Evolutionary conservation across 2,888 invertebrate species (phyloP), one percentile per base, ranked within the genome.

Genomic region (Cistogaster globosa): DNA sequence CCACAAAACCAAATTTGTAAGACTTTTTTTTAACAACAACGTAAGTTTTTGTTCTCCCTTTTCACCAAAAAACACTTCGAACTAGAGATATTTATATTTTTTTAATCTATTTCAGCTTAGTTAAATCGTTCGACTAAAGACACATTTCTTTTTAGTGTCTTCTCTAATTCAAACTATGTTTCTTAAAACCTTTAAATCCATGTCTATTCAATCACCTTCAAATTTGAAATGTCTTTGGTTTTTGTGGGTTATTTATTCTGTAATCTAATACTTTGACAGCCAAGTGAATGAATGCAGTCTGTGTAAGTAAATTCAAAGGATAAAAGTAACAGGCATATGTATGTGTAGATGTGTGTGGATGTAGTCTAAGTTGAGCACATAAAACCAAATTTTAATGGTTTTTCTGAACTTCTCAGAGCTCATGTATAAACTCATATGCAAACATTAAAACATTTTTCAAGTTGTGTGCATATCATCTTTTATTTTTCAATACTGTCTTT

Each of bases 231-330:
- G 8, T 69, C 48, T 69, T 51, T 42, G 48, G 68, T 68, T 62
- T 63, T 68, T 58, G 62, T 84, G 75, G 68, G 77, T 88, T 90
- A 88, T 89, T 89, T 88, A 89, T 89, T 87, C 86, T 87, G 90
- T 88, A 87, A 90, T 88, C 86, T 86, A 89, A 90, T 90, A 90
- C 88, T 87, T 88, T 89, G 89, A 88, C 90, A 89, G 55, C 32
- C 42, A n/a, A 45, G 1, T 42, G 71, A 55, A 38, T 65, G 57
- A 4, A 69, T 67, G 48, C 22, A 36, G 32, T 26, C 26, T 16
- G 16, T 48, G n/a, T 53, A 53, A 18, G 18, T 20, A 18, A 53
- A 58, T 26, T 14, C 5, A 60, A 77, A 77, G 77, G 60, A 77
- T 77, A 77, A 32, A 32, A 5, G 12, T 7, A 45, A 57, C n/a